phyloP scores from a whole-genome alignment of 2,888 invertebrate genomes.

The Synanthedon vespiformis region DNA sequence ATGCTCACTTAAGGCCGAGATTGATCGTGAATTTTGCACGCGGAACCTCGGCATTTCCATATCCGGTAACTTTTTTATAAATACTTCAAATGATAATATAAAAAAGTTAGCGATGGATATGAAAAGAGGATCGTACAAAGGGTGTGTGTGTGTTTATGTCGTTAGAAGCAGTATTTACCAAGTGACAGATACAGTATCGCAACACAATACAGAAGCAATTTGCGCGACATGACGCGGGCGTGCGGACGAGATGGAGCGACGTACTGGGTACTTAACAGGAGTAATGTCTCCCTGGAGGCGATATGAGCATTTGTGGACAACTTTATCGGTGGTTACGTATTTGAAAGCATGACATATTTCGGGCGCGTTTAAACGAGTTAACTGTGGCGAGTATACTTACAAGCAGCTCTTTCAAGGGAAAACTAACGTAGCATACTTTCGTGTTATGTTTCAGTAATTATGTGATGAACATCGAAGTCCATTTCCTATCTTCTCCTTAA shows the following conservation, averaged over 20 bases:
- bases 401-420: not conserved
- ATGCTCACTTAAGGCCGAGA: no score
- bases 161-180: not conserved
- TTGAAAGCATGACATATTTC: constrained; percentile 17
- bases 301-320: constrained; percentile 26
- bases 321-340: constrained; percentile 28
- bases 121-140: not conserved
- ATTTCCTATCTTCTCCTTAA: no score
- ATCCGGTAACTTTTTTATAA: no score
- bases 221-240: constrained; percentile 5
- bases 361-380: constrained; percentile 14
- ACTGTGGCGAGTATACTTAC: constrained; percentile 13
- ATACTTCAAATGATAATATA: no score
- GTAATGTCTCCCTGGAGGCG: constrained; percentile 37
- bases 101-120: no score
- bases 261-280: constrained; percentile 28
- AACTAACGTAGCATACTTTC: constrained; percentile 1
- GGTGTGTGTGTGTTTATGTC: not conserved
- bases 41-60: no score
- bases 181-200: constrained; percentile 2
- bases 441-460: no score
- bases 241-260: constrained; percentile 10
- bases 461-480: no score
- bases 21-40: no score
- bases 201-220: constrained; percentile 3